phyloP scores from a whole-genome alignment of 30 jellyfish, hydroid and myxozoan genomes.

The Clytia hemisphaerica region DNA sequence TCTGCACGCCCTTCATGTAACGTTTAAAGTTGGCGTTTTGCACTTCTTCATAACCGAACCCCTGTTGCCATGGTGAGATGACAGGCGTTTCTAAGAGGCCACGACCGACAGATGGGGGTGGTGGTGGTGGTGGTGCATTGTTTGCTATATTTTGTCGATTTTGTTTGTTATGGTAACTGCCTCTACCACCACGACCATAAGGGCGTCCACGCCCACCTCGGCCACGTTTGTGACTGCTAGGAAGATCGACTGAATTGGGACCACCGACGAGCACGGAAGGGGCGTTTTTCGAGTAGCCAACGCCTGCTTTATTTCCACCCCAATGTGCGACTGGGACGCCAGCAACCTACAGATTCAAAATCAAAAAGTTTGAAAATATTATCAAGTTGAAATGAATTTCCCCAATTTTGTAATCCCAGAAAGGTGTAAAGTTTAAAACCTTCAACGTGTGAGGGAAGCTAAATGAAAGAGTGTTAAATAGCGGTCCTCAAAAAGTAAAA shows the following conservation, averaged over 20 bases:
- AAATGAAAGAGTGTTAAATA: not conserved
- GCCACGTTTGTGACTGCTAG: slow-evolving; percentile 63
- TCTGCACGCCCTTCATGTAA: slow-evolving; percentile 61
- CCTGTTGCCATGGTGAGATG: slow-evolving; percentile 84
- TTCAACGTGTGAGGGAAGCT: no score
- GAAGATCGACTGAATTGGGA: slow-evolving; percentile 70
- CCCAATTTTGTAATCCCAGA: no score
- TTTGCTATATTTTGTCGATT: no score
- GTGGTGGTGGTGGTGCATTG: no score
- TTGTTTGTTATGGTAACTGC: no score
- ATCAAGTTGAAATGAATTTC: no score
- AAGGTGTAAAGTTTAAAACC: no score
- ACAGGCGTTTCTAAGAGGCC: slow-evolving; percentile 86
- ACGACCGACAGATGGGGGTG: no score
- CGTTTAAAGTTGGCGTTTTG: slow-evolving; percentile 40
- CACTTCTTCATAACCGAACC: slow-evolving; percentile 50
- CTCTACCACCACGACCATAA: slow-evolving; percentile 34
- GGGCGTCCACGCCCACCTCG: slow-evolving; percentile 54
- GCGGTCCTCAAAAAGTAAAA: not conserved
- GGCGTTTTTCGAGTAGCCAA: slow-evolving; percentile 59
- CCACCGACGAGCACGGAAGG: slow-evolving; percentile 89
- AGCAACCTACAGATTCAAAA: slow-evolving; percentile 56
- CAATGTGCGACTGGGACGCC: slow-evolving; percentile 99
- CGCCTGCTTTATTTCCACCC: slow-evolving; percentile 92
- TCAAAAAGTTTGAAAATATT: not conserved